Evolutionary conservation across 2,888 invertebrate species (phyloP), one percentile per base, ranked within the genome.

Genomic region (Thereva unica): DNA sequence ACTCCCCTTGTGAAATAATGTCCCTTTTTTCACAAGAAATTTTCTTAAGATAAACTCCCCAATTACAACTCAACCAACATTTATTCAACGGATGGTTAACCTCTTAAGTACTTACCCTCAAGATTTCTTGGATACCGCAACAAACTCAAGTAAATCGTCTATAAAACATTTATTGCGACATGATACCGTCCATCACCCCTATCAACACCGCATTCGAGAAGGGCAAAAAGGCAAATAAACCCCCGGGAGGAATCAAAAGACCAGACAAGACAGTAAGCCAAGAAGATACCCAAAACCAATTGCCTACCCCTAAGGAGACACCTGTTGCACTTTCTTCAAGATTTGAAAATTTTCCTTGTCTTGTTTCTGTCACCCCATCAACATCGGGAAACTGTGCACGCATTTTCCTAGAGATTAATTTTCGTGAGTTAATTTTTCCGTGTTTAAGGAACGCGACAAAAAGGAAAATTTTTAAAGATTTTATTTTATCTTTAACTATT

Each of bases 321-420:
- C 67, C 50, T 69, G 69, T 69, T 67, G 69, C 68, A 10, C 34
- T 63, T 67, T 69, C 69, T 69, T 69, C 12, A 69, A 69, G 69
- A 69, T 49, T 64, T 64, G 1, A 40, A n/a, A n/a, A 2, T 23
- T 23, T 23, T 23, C 1, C 23, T 23, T 23, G 23, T 23, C 23
- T 23, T 23, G 23, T 23, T 2, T 2, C 2, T 23, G 23, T 23
- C 23, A 23, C 23, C 23, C 23, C 23, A 23, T 23, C 23, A 23
- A 23, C 23, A 23, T 23, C 23, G 23, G 23, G 23, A 23, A 23
- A 23, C 2, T 23, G 23, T 23, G 23, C 23, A 23, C 23, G 23
- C 23, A 23, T 23, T 23, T 23, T 23, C 23, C 23, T 23, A 23
- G 2, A 23, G 23, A 23, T 23, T 23, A 23, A 23, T 23, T 23